Evolutionary conservation across 2,113 vertebrate species (phyloP), one percentile per base, ranked within the genome.

Genomic region (Pongo abelii): DNA sequence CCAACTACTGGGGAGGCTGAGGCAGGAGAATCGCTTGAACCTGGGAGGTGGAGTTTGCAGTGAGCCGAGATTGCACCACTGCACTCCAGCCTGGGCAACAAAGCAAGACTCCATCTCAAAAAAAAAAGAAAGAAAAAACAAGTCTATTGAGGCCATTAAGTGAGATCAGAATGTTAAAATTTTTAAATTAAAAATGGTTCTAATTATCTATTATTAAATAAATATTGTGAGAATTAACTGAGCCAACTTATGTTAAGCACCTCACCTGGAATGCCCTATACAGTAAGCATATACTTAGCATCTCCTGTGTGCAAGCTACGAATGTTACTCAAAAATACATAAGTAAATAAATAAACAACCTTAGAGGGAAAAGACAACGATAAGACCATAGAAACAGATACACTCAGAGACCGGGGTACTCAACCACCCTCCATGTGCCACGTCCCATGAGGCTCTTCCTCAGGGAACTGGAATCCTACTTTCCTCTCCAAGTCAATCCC

Each of bases 181-280:
- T 64, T 69, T 35, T 17, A 0, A 32, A 35, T 72, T 70, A 40
- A 59, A 75, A 91, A 67, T 40, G 7, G 8, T 5, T 46, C 46
- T 75, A 40, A 35, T 89, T 27, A 67, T 78, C 59, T 79, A 13
- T 80, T 52, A 30, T 67, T 84, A 25, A 77, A 52, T 48, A 59
- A 92, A 93, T 87, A 46, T 30, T 91, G 40, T 93, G 46, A 87
- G 35, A 92, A 81, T 94, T 72, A 85, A 86, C 32, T n/a, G 40
- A 55, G 81, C n/a, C 52, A 43, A 79, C 32, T 70, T 25, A 86
- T 2, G 11, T 35, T n/a, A 27, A 75, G 20, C 17, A 40, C 52
- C 59, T 70, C 11, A 43, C 35, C 16, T 77, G 20, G 18, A 50
- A 32, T 55, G 35, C 23, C 35, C 50, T 84, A 20, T 52, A 35